Evolutionary conservation across 1,140 invertebrate genomes (phyloP), one percentile per base, ranked within the genome.

Genomic region (Agrilus planipennis): DNA sequence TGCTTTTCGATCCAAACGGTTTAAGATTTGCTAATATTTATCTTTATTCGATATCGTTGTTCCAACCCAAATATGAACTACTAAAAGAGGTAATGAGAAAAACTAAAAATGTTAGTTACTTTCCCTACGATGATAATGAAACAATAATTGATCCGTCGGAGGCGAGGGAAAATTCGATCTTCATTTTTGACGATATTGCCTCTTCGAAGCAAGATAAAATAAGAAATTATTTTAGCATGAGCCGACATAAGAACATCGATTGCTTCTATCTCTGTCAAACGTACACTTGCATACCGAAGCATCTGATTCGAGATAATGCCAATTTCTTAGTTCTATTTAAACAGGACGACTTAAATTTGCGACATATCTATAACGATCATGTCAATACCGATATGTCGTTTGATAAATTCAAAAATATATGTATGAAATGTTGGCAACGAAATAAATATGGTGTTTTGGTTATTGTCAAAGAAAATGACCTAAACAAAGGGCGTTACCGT

Each of bases 291-390:
- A 57, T 63, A 34, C 58, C 55, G 11, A 65, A 65, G 55, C 62
- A 65, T 45, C 46, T 65, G 17, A 46, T 64, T 25, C 42, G 61
- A 6, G 63, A 68, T 47, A 68, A 63, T 58, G 44, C 49, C 20
- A 63, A 65, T 51, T 42, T 64, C 16, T 25, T 62, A 14, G 41
- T 63, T 14, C 15, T 64, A 18, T 65, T 65, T 51, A 58, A 55
- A 47, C 63, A 64, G 53, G 63, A 65, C 58, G 54, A 61, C 32
- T 47, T 51, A 11, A 66, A 65, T 57, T 49, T 65, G 16, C 54
- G 55, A 46, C 64, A 67, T 52, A 52, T 63, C 30, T 63, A 58
- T 41, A 43, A 56, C 18, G 58, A 66, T 44, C 57, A 65, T 50
- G 52, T 64, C 6, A 34, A 25, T 19, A 52, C 53, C 5, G 58